Conservation (phyloP, 2,113 vertebrate genomes). For the Corythoichthys haematopterus region DNA sequence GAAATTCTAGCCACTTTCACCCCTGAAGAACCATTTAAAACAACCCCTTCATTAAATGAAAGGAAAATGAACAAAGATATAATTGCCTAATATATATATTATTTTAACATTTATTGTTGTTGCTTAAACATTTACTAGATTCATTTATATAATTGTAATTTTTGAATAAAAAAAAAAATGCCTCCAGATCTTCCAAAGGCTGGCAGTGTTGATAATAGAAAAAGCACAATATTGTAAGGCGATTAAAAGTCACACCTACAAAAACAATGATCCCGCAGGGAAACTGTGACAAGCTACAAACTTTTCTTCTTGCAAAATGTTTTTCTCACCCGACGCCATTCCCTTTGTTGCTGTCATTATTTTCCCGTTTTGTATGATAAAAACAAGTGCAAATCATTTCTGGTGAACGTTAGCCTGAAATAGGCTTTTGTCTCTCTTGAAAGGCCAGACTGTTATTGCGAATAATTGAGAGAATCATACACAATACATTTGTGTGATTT, state of each 20-base stretch:
- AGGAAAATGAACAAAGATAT: too few species aligned
- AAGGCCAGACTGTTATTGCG: slow-evolving; percentile 60
- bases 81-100: too few species aligned
- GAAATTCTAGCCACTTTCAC: too few species aligned
- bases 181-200: neutral
- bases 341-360: slow-evolving; percentile 30
- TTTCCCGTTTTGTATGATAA: slow-evolving; percentile 44
- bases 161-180: too few species aligned
- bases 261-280: neutral
- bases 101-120: too few species aligned
- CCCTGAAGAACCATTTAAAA: too few species aligned
- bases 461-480: slow-evolving; percentile 64
- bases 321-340: slow-evolving; percentile 26
- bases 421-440: slow-evolving; percentile 53
- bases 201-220: neutral
- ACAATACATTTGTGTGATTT: slow-evolving; percentile 66
- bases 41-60: too few species aligned
- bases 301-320: slow-evolving; percentile 18
- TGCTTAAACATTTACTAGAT: too few species aligned
- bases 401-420: slow-evolving; percentile 55
- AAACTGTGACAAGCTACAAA: neutral
- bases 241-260: neutral
- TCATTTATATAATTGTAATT: too few species aligned
- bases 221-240: neutral
- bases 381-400: slow-evolving; percentile 53